Conservation (phyloP, 2,888 invertebrate species). For the Habroteleia sp. region DNA sequence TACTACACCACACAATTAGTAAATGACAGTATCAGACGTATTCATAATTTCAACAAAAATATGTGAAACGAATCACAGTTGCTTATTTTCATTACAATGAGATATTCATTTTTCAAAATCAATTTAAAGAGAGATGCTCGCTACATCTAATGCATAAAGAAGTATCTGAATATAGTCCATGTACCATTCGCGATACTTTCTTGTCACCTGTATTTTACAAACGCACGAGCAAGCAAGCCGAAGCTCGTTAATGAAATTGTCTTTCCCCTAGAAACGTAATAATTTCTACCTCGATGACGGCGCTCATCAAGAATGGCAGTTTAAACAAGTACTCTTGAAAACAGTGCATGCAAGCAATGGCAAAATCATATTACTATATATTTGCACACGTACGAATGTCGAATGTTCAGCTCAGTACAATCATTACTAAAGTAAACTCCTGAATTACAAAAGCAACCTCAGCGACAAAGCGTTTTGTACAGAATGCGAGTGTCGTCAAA, state of each 20-base stretch:
- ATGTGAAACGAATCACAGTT: no score
- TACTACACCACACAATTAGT: no score
- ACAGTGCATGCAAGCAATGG: slow-evolving; percentile 29
- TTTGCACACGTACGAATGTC: slow-evolving; percentile 59
- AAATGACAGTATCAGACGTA: no score
- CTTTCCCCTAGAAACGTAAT: slow-evolving; percentile 20
- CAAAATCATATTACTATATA: slow-evolving; percentile 48
- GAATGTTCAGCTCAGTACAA: slow-evolving; percentile 64
- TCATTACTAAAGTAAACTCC: slow-evolving; percentile 69
- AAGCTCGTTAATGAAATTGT: slow-evolving; percentile 68
- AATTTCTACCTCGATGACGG: slow-evolving; percentile 58
- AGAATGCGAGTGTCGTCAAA: neutral
- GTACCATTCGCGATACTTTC: slow-evolving; percentile 18
- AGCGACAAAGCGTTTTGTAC: slow-evolving; percentile 20
- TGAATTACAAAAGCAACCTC: slow-evolving; percentile 65
- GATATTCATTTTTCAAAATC: no score
- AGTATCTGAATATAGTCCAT: slow-evolving; percentile 21
- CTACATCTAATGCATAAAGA: slow-evolving; percentile 6
- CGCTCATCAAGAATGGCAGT: slow-evolving; percentile 61
- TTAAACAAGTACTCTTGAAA: slow-evolving; percentile 61
- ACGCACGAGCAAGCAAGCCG: slow-evolving; percentile 61
- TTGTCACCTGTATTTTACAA: slow-evolving; percentile 41
- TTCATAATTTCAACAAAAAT: no score
- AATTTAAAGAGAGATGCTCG: slow-evolving; percentile 2
- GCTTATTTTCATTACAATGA: no score